Evolutionary conservation across 2,113 vertebrate genomes (phyloP).

Genomic region (Bambusicola thoracicus): DNA sequence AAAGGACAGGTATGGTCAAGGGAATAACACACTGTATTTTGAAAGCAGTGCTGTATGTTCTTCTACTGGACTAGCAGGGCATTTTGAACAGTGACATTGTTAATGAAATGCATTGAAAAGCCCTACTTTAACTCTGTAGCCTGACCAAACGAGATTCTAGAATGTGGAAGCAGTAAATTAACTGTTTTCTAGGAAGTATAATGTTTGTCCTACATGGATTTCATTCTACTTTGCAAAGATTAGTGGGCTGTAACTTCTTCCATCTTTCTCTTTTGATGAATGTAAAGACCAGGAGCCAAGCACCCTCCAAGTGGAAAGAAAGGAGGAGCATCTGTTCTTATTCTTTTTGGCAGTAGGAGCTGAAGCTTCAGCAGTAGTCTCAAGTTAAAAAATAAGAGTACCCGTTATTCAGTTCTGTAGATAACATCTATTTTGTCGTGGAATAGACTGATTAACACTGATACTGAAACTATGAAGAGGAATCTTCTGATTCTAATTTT

Average conservation of each 20-base stretch:
- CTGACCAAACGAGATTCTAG: background rate
- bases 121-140: background rate
- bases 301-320: background rate
- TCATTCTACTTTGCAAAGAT: background rate
- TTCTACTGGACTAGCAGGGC: background rate
- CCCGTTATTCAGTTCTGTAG: background rate
- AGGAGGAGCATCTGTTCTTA: background rate
- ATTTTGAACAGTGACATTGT: background rate
- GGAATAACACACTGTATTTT: background rate
- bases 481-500: background rate
- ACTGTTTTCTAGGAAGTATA: background rate
- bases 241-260: background rate
- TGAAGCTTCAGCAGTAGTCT: background rate
- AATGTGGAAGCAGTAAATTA: background rate
- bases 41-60: background rate
- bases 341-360: background rate
- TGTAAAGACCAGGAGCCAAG: background rate
- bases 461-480: background rate
- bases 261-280: background rate
- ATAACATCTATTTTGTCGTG: background rate
- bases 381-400: background rate
- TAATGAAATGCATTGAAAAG: background rate
- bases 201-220: background rate
- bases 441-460: background rate
- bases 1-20: conserved; percentile 91